Conservation (phyloP, 2,113 vertebrate species). For the Gymnarchus niloticus region DNA sequence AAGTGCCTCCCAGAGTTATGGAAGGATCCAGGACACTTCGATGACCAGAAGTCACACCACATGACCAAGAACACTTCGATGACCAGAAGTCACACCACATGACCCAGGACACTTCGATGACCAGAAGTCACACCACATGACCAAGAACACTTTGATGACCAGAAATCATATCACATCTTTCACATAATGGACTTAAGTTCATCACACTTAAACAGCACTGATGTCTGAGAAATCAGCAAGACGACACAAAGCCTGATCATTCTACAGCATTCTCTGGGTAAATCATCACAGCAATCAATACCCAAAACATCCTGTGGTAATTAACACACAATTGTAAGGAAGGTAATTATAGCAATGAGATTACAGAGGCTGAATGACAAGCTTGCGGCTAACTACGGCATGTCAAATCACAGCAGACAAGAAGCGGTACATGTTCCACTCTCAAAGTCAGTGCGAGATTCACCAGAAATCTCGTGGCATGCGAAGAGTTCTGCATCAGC, state of each 20-base stretch:
- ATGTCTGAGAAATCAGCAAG: neutral
- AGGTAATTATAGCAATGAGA: neutral
- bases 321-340: neutral
- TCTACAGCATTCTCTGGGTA: neutral
- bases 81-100: too few relatives aligned
- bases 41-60: neutral
- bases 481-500: neutral
- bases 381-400: neutral
- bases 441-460: neutral
- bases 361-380: neutral
- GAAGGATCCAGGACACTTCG: neutral
- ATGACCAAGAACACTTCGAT: too few relatives aligned
- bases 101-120: neutral
- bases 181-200: neutral
- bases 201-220: neutral
- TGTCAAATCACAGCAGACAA: neutral
- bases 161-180: neutral
- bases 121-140: too few relatives aligned
- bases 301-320: constrained; percentile 15
- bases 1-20: neutral
- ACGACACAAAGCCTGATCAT: neutral
- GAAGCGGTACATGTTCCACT: neutral
- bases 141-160: neutral
- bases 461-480: neutral
- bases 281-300: neutral